A percentile compares a stretch with the other conserved stretches of the same genome.
phyloP scores from a whole-genome alignment of 2,888 invertebrate genomes.

The Cinara cedri region DNA sequence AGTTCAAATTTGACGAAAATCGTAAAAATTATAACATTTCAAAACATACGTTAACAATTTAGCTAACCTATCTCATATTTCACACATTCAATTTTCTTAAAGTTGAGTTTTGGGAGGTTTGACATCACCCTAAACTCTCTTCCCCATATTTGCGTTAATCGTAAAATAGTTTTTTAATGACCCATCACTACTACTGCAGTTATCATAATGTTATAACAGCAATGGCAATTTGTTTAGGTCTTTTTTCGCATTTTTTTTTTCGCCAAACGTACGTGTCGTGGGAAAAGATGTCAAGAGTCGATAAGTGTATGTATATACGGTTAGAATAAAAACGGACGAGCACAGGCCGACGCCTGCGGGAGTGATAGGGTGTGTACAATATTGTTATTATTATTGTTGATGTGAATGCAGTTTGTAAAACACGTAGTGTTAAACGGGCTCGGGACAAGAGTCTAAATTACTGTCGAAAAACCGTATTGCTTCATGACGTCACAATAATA shows the following conservation, averaged over 20 bases:
- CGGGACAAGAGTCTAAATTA: slow-evolving; percentile 53
- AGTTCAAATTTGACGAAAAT: too few species aligned
- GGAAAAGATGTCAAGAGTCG: slow-evolving; percentile 56
- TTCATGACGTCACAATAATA: slow-evolving; percentile 38
- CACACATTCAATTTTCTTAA: too few species aligned
- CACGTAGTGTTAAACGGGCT: slow-evolving; percentile 32
- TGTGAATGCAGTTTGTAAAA: slow-evolving; percentile 53
- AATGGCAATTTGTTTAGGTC: slow-evolving; percentile 1
- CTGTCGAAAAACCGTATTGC: slow-evolving; percentile 37
- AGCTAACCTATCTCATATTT: too few species aligned
- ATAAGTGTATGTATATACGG: slow-evolving; percentile 29
- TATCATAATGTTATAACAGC: not conserved
- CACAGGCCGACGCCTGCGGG: slow-evolving; percentile 50
- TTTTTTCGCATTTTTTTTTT: too few species aligned
- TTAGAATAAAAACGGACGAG: slow-evolving; percentile 46
- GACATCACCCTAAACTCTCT: too few species aligned
- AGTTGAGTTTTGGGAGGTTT: too few species aligned
- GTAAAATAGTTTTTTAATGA: slow-evolving; percentile 41
- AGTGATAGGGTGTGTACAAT: slow-evolving; percentile 51
- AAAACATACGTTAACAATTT: too few species aligned
- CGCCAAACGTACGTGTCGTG: slow-evolving; percentile 42
- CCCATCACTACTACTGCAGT: not conserved
- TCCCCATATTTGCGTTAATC: too few species aligned
- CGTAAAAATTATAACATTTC: too few species aligned
- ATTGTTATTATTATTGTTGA: slow-evolving; percentile 51